Evolutionary conservation across 2,797 vertebrate genomes (phyloP), one percentile per base, ranked within the genome.

Genomic region (Clarias laeviceps): DNA sequence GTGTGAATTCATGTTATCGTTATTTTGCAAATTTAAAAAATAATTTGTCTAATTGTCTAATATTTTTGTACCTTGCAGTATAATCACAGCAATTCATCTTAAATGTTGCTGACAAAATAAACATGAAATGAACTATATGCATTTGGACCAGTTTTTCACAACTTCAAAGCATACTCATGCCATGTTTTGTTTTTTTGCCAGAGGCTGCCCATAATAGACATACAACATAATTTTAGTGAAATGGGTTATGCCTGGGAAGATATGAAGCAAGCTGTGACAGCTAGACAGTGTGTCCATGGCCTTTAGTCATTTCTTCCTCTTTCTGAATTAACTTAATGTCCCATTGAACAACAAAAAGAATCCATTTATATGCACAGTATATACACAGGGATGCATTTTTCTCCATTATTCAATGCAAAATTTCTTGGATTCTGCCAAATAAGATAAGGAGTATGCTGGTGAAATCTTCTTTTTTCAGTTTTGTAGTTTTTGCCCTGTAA

Each of bases 1-100:
- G 92, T 92, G 86, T 56, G n/a, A 65, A 2, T n/a, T 27, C 5
- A 37, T n/a, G 40, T 45, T 45, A 45, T 45, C 8, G 62, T n/a
- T 9, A 45, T 79, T 40, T 27, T 9, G 20, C 17, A 57, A 78
- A 37, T 37, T 4, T n/a, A 34, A 59, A 1, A 57, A 59, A 59
- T 1, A 54, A 45, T 50, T 24, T 4, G 5, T 40, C 22, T 2
- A n/a, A 0, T 2, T 65, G 61, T 29, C 3, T 59, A 61, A 78
- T 34, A 34, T 59, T 24, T 57, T 5, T 76, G 50, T 18, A 57
- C 27, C 8, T 20, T 45, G 7, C 24, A 64, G 3, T 64, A 7
- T 7, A 80, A 5, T 65, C 61, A 65, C 37, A 80, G 3, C 27
- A 50, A 50, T 45, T 50, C 17, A 65, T 9, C 34, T 80, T 64